phyloP scores from a whole-genome alignment of 1,140 invertebrate genomes.

The Spodoptera frugiperda region DNA sequence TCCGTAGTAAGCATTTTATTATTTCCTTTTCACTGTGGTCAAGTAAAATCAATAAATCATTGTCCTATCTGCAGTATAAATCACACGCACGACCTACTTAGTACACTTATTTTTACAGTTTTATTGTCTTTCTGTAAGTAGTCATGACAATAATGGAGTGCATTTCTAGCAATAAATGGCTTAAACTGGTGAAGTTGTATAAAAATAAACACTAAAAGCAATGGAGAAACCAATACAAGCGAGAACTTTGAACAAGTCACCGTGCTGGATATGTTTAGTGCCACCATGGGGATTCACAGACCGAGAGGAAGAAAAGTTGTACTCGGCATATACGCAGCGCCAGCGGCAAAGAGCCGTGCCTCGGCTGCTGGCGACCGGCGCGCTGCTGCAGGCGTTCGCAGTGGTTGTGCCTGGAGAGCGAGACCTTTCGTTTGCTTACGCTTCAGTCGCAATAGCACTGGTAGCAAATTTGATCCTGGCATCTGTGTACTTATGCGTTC shows the following conservation, averaged over 20 bases:
- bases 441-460: conserved; percentile 85
- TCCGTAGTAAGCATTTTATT: neutral
- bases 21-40: conserved; percentile 1
- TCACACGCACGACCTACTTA: neutral
- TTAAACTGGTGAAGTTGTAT: conserved; percentile 22
- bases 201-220: conserved; percentile 52
- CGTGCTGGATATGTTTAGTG: conserved; percentile 65
- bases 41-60: neutral
- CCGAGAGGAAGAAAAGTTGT: conserved; percentile 90
- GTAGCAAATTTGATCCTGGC: conserved; percentile 85
- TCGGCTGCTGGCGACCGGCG: conserved; percentile 90
- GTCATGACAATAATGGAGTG: conserved; percentile 26
- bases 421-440: conserved; percentile 79
- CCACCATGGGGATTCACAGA: conserved; percentile 85
- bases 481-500: conserved; percentile 65
- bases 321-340: conserved; percentile 91
- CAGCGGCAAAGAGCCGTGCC: conserved; percentile 92
- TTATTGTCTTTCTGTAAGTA: neutral
- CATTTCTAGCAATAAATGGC: neutral
- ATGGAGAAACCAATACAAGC: conserved; percentile 75
- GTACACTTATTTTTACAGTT: neutral
- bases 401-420: conserved; percentile 87
- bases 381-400: conserved; percentile 90
- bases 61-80: neutral
- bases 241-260: conserved; percentile 61